These are phyloP conservation scores for Drosophila conformis DNA, from an alignment of 2,888 invertebrate genomes.

Conservation along the genomic window DNA sequence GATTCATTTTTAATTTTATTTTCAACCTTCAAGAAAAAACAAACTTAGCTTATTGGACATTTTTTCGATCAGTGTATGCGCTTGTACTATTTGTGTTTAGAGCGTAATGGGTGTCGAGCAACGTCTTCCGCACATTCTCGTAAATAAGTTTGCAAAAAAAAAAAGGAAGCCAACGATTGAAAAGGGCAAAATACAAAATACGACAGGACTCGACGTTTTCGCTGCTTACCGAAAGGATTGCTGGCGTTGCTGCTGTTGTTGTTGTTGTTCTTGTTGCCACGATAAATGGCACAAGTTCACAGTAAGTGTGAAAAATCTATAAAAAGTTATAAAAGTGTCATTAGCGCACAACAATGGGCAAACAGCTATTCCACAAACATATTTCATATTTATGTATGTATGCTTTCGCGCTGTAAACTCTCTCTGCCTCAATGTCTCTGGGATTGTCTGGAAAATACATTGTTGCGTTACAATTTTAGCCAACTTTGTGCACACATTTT, in stretches of 20 bases:
- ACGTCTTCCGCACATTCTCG: conserved; percentile 69
- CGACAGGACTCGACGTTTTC: conserved; percentile 16
- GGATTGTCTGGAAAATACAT: conserved; percentile 40
- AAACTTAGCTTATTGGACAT: neutral
- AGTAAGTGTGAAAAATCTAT: conserved; percentile 80
- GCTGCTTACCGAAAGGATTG: conserved; percentile 72
- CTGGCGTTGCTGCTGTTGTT: conserved; percentile 48
- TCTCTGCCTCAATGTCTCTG: neutral
- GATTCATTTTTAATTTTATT: neutral
- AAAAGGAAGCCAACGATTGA: conserved; percentile 35
- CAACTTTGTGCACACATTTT: conserved; percentile 26
- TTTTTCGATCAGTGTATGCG: neutral
- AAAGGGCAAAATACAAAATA: conserved; percentile 39
- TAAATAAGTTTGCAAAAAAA: conserved; percentile 65
- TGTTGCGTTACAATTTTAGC: conserved; percentile 41
- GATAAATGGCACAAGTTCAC: conserved; percentile 76
- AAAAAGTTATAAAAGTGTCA: conserved; percentile 82
- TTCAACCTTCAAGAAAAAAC: neutral
- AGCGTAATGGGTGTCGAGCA: conserved; percentile 44
- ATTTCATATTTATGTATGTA: neutral
- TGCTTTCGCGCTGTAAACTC: conserved; percentile 2
- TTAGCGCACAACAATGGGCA: conserved; percentile 66
- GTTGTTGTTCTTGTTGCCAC: conserved; percentile 60
- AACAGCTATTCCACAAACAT: conserved; percentile 16
- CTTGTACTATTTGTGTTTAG: conserved; percentile 32